These are phyloP conservation scores for Periophthalmus magnuspinnatus DNA, from an alignment of 2,797 vertebrate species.

Conservation along the genomic window DNA sequence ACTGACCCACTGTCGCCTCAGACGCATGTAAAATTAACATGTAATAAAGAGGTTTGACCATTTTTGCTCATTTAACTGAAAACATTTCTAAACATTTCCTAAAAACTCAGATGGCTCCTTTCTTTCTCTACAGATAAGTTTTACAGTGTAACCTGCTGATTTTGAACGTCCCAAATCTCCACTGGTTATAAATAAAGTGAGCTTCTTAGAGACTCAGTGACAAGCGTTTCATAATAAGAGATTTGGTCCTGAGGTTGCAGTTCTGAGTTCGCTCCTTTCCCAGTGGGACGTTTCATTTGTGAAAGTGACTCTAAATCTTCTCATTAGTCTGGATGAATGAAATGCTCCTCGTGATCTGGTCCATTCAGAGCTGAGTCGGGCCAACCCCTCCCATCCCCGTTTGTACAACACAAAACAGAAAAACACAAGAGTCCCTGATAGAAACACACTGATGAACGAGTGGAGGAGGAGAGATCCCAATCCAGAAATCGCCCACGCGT, in stretches of 20 bases:
- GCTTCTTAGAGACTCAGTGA: background rate
- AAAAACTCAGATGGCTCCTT: too few relatives aligned
- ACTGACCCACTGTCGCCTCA: too few relatives aligned
- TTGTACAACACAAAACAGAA: slow-evolving; percentile 7
- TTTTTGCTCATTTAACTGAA: too few relatives aligned
- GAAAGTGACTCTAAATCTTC: slow-evolving; percentile 38
- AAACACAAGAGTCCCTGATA: slow-evolving; percentile 57
- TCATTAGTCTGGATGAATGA: slow-evolving; percentile 51
- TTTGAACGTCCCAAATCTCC: background rate
- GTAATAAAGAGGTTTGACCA: too few relatives aligned
- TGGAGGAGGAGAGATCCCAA: slow-evolving; percentile 10
- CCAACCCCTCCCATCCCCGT: background rate
- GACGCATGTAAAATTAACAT: too few relatives aligned
- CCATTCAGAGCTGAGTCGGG: slow-evolving; percentile 21
- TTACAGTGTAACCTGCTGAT: background rate
- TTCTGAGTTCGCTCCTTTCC: slow-evolving; percentile 15
- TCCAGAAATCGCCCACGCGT: background rate
- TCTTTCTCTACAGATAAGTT: background rate
- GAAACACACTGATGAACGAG: slow-evolving; percentile 52
- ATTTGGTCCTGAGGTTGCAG: slow-evolving; percentile 13
- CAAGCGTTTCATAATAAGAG: background rate
- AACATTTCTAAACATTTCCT: too few relatives aligned
- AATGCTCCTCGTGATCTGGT: slow-evolving; percentile 38
- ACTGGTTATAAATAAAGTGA: slow-evolving; percentile 5
- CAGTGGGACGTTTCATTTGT: slow-evolving; percentile 30